These are phyloP conservation scores for Brevimyrus niger DNA, from an alignment of 2,113 vertebrate genomes.

Conservation along the genomic window DNA sequence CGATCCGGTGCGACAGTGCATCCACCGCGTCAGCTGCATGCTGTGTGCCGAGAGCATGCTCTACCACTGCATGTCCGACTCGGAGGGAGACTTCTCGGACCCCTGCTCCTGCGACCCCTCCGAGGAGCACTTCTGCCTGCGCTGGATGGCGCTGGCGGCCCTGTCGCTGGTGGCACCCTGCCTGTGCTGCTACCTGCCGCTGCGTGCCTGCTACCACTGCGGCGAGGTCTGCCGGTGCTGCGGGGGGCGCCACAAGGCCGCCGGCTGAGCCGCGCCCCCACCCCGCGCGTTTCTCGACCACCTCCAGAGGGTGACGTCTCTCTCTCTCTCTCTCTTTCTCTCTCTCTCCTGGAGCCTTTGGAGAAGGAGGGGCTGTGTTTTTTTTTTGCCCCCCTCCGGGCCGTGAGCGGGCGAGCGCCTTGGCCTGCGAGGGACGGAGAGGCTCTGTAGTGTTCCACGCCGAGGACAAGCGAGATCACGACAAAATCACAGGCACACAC, in stretches of 20 bases:
- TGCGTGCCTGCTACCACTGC: slow-evolving; percentile 93
- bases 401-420: slow-evolving; percentile 49
- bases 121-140: slow-evolving; percentile 96
- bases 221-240: slow-evolving; percentile 95
- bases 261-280: slow-evolving; percentile 68
- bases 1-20: slow-evolving; percentile 94
- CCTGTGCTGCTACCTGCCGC: slow-evolving; percentile 98
- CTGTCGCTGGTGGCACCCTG: slow-evolving; percentile 92
- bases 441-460: slow-evolving; percentile 2
- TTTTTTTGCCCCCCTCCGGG: slow-evolving; percentile 56
- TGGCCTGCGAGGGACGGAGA: slow-evolving; percentile 37
- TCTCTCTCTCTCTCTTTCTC: slow-evolving; percentile 33
- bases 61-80: slow-evolving; percentile 99
- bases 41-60: slow-evolving; percentile 99
- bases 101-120: slow-evolving; percentile 97
- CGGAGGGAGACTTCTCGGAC: slow-evolving; percentile 96
- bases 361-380: slow-evolving; percentile 70
- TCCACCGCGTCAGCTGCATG: slow-evolving; percentile 99
- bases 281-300: slow-evolving; percentile 3
- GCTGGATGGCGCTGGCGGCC: slow-evolving; percentile 94
- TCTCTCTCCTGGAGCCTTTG: slow-evolving; percentile 70
- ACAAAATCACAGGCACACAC: slow-evolving; percentile 28
- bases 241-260: slow-evolving; percentile 96
- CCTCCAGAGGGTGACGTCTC: slow-evolving; percentile 65
- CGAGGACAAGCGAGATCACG: neutral